These are phyloP conservation scores for Lethenteron camtschaticum DNA, from an alignment of 2,113 vertebrate genomes.

Conservation along the genomic window DNA sequence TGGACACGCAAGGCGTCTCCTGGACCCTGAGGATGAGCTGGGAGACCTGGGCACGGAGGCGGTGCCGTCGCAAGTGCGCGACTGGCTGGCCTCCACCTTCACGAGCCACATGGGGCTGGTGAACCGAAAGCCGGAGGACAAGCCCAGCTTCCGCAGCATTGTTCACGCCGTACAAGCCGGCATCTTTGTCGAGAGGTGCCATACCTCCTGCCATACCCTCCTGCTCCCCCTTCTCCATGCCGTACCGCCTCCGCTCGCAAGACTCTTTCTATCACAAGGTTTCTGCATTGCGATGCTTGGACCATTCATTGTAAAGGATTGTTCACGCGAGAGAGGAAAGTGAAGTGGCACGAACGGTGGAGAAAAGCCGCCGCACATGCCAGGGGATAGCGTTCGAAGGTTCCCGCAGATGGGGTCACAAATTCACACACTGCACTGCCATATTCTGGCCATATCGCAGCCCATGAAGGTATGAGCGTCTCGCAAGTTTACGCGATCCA, in stretches of 20 bases:
- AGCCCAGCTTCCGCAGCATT: constrained; percentile 75
- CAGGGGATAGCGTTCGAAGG: no score
- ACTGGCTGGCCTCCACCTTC: constrained; percentile 74
- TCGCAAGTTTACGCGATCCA: no score
- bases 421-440: no score
- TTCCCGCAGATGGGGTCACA: no score
- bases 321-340: not conserved
- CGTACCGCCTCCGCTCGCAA: constrained; percentile 5
- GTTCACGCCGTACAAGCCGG: constrained; percentile 75
- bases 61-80: constrained; percentile 59
- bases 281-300: not conserved
- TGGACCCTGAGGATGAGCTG: constrained; percentile 62
- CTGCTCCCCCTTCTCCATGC: constrained; percentile 22
- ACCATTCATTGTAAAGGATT: not conserved
- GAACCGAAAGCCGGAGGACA: constrained; percentile 41
- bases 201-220: constrained; percentile 52
- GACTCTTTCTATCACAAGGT: not conserved
- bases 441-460: no score
- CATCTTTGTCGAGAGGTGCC: constrained; percentile 75
- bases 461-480: no score
- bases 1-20: constrained; percentile 35
- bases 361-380: not conserved
- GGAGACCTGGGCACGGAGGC: constrained; percentile 57
- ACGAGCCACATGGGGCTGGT: constrained; percentile 43
- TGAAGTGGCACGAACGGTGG: not conserved